Evolutionary conservation across 2,888 invertebrate species (phyloP).

Genomic region (Drosophila stalkeri): DNA sequence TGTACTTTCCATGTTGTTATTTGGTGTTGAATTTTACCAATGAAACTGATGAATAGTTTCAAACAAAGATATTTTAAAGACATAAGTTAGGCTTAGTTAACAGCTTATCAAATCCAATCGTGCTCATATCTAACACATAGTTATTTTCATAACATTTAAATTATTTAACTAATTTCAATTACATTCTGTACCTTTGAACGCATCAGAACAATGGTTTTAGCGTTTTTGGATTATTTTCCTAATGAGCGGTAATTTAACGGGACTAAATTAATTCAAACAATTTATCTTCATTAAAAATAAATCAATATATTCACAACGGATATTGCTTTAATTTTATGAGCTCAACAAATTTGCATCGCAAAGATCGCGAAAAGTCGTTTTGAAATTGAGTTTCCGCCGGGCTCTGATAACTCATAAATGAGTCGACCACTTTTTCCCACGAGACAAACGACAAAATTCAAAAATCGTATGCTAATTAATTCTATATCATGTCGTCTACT

Average conservation of each 20-base stretch:
- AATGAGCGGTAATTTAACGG: conserved; percentile 62
- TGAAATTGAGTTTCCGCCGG: conserved; percentile 58
- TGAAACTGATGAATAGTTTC: background rate
- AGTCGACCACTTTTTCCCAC: conserved; percentile 63
- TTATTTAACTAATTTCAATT: background rate
- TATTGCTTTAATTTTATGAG: conserved; percentile 29
- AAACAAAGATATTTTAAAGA: background rate
- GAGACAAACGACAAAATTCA: conserved; percentile 61
- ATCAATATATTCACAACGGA: conserved; percentile 27
- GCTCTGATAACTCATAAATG: conserved; percentile 48
- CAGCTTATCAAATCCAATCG: background rate
- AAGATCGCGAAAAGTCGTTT: conserved; percentile 42
- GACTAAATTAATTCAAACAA: conserved; percentile 19
- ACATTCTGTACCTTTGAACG: background rate
- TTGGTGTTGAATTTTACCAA: background rate
- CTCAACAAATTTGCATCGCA: conserved; percentile 55
- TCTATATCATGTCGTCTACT: conserved; percentile 58
- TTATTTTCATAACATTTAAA: background rate
- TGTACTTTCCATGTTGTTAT: background rate
- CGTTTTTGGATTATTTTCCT: conserved; percentile 36
- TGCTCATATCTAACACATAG: background rate
- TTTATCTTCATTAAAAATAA: conserved; percentile 36
- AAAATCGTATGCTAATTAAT: conserved; percentile 76
- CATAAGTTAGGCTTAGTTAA: background rate
- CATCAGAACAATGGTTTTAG: background rate